Evolutionary conservation across 2,888 invertebrate species (phyloP).

Genomic region (Geotrupes spiniger): DNA sequence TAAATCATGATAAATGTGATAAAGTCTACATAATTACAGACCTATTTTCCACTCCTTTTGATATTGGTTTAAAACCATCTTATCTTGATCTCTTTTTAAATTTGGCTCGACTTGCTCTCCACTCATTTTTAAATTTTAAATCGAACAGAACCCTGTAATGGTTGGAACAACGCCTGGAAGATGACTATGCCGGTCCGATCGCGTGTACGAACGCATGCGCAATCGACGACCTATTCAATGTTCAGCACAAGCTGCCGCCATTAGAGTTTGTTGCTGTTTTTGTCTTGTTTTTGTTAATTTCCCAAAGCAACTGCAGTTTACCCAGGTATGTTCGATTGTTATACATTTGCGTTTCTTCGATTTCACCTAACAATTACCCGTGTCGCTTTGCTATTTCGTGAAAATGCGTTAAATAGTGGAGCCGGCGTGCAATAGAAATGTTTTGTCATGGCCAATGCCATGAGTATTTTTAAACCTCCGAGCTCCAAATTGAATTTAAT

Average conservation of each 20-base stretch:
- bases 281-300: constrained; percentile 23
- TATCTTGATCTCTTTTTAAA: too few relatives aligned
- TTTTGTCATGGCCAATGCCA: constrained; percentile 2
- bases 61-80: too few relatives aligned
- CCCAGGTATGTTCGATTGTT: constrained; percentile 20
- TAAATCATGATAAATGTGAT: too few relatives aligned
- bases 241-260: constrained; percentile 28
- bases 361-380: neutral
- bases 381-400: too few relatives aligned
- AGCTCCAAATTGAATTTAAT: too few relatives aligned
- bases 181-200: too few relatives aligned
- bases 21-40: too few relatives aligned
- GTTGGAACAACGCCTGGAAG: neutral
- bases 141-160: neutral
- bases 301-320: constrained; percentile 17
- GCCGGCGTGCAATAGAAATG: neutral
- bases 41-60: too few relatives aligned
- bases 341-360: neutral
- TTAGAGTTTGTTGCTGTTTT: constrained; percentile 28
- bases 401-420: too few relatives aligned
- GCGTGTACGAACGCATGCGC: too few relatives aligned
- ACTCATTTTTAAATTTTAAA: too few relatives aligned
- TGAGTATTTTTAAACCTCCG: neutral
- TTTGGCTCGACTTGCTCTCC: too few relatives aligned
- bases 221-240: constrained; percentile 9